Conservation (phyloP, 2,888 invertebrate species). For the Tinea semifulvella region DNA sequence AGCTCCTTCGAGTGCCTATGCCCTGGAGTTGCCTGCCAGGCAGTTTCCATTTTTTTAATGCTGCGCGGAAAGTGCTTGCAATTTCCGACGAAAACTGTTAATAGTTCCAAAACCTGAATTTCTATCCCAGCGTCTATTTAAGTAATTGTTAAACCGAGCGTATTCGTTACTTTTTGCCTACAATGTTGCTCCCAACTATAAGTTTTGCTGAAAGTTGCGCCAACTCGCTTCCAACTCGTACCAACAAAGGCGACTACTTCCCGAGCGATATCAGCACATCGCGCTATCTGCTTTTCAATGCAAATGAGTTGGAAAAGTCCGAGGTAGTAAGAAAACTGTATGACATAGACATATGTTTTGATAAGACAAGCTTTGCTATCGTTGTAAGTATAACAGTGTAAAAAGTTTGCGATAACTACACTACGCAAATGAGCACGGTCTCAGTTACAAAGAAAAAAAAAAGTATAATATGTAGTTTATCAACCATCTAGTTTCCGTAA, state of each 20-base stretch:
- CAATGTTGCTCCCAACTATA: slow-evolving; percentile 56
- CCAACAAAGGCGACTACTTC: slow-evolving; percentile 45
- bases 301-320: slow-evolving; percentile 65
- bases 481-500: no score
- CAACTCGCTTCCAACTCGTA: slow-evolving; percentile 19
- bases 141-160: slow-evolving; percentile 61
- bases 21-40: no score
- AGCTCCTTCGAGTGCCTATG: no score
- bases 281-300: slow-evolving; percentile 64
- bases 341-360: no score
- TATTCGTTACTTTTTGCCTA: slow-evolving; percentile 41
- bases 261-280: slow-evolving; percentile 46
- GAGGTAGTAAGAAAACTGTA: slow-evolving; percentile 57
- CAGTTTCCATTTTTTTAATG: no score
- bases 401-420: no score
- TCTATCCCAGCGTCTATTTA: slow-evolving; percentile 7
- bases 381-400: no score
- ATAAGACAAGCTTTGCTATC: no score
- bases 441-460: no score
- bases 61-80: no score
- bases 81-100: slow-evolving; percentile 5
- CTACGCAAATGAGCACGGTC: no score
- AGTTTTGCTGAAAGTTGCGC: slow-evolving; percentile 50
- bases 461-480: no score
- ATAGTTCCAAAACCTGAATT: slow-evolving; percentile 8